Percentiles rank a stretch among this genome's conserved stretches.
phyloP scores from a whole-genome alignment of 2,113 vertebrate genomes.

The Alethe diademata region DNA sequence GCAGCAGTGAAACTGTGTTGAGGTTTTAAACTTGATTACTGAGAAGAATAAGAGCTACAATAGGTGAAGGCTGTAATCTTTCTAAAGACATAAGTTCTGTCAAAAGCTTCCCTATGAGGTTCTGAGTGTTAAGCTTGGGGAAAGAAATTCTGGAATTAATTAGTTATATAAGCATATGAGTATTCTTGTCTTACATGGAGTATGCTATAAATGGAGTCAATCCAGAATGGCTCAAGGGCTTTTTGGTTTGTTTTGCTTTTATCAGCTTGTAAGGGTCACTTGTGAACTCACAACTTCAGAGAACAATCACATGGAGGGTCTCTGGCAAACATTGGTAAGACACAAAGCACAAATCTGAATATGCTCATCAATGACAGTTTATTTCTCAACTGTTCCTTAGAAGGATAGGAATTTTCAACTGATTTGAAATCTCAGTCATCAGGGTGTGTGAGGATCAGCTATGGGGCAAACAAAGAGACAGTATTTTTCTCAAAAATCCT shows the following conservation, averaged over 20 bases:
- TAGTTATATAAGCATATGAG: not conserved
- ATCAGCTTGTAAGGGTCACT: not conserved
- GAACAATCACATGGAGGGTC: not conserved
- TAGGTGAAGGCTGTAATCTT: not conserved
- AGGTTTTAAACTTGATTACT: not conserved
- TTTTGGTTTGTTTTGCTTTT: not conserved
- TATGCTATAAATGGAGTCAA: not conserved
- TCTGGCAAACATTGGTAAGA: not conserved
- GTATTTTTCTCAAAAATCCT: not conserved
- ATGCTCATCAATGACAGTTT: not conserved
- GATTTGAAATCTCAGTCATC: not conserved
- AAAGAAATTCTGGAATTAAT: not conserved
- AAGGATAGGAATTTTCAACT: not conserved
- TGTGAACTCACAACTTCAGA: not conserved
- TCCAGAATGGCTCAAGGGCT: not conserved
- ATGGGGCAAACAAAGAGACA: not conserved
- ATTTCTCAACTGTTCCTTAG: not conserved
- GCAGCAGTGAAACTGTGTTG: not conserved
- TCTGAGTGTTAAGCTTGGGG: not conserved
- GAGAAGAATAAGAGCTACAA: not conserved
- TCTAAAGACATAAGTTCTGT: not conserved
- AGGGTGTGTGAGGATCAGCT: not conserved
- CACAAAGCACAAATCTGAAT: not conserved
- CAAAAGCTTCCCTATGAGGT: not conserved
- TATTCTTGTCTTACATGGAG: not conserved